A percentile compares a stretch with the other conserved stretches of the same genome.
Conservation (phyloP, 2,797 vertebrate genomes). For the Triplophysa yarkandensis region DNA sequence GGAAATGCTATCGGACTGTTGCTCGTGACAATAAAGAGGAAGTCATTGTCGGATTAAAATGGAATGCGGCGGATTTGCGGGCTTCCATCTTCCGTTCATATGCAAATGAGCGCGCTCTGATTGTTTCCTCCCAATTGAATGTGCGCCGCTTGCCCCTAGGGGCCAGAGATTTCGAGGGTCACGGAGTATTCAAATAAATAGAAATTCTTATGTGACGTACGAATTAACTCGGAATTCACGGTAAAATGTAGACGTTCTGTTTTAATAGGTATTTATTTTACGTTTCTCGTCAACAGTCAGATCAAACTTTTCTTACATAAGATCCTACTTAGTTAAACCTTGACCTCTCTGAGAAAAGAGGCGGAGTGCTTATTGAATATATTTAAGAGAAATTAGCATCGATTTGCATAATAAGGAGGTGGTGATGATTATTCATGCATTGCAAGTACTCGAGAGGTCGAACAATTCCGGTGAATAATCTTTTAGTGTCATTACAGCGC, state of each 20-base stretch:
- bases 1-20: constrained; percentile 65
- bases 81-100: constrained; percentile 75
- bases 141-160: constrained; percentile 61
- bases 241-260: constrained; percentile 12
- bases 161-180: constrained; percentile 48
- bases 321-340: constrained; percentile 26
- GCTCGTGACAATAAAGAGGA: constrained; percentile 77
- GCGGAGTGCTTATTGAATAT: constrained; percentile 66
- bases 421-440: constrained; percentile 70
- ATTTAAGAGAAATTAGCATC: constrained; percentile 72
- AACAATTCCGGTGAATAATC: constrained; percentile 57
- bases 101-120: constrained; percentile 77
- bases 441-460: constrained; percentile 37
- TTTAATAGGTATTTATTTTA: constrained; percentile 26
- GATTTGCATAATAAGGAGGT: constrained; percentile 76
- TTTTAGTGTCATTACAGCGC: constrained; percentile 36
- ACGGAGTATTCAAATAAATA: constrained; percentile 49
- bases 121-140: constrained; percentile 84
- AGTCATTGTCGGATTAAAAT: constrained; percentile 78
- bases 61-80: constrained; percentile 69
- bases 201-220: constrained; percentile 17
- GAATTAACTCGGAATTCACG: constrained; percentile 23
- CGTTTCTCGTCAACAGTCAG: neutral
- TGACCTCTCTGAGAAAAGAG: constrained; percentile 36
- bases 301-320: constrained; percentile 26